These are phyloP conservation scores for Conopomorpha cramerella DNA, from an alignment of 1,140 invertebrate genomes.

Conservation along the genomic window DNA sequence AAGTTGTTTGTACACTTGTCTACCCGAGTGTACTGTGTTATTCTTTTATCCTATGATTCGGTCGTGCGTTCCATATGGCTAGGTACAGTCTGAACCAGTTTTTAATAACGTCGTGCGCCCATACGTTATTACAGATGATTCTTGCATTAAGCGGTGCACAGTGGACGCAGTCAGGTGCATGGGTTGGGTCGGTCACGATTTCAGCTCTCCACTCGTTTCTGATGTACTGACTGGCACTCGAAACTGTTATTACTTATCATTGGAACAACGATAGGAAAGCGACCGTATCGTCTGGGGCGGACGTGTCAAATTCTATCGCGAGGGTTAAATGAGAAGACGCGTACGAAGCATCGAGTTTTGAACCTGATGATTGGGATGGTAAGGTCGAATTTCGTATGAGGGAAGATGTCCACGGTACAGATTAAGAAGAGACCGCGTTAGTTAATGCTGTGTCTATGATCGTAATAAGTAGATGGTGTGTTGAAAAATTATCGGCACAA, in stretches of 20 bases:
- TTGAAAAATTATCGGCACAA: slow-evolving; percentile 60
- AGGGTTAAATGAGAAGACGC: no score
- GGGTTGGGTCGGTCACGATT: slow-evolving; percentile 51
- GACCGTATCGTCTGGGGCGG: no score
- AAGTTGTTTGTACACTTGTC: no score
- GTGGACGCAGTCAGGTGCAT: slow-evolving; percentile 37
- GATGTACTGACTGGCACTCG: not conserved
- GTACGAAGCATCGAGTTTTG: no score
- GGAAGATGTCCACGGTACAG: slow-evolving; percentile 2
- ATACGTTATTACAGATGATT: not conserved
- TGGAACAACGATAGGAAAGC: no score
- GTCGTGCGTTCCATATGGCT: no score
- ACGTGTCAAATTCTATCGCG: no score
- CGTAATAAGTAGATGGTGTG: slow-evolving; percentile 59
- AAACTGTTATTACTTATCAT: no score
- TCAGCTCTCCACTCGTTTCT: no score
- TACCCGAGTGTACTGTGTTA: no score
- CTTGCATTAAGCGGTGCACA: slow-evolving; percentile 31
- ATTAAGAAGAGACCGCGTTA: slow-evolving; percentile 34
- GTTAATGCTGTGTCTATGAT: slow-evolving; percentile 56
- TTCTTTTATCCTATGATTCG: no score
- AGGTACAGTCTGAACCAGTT: not conserved
- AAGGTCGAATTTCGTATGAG: not conserved
- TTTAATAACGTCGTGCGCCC: not conserved
- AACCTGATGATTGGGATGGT: no score